Base-by-base conservation (phyloP, 23 tunicate species). In the Clavelina lepadiformis region DNA sequence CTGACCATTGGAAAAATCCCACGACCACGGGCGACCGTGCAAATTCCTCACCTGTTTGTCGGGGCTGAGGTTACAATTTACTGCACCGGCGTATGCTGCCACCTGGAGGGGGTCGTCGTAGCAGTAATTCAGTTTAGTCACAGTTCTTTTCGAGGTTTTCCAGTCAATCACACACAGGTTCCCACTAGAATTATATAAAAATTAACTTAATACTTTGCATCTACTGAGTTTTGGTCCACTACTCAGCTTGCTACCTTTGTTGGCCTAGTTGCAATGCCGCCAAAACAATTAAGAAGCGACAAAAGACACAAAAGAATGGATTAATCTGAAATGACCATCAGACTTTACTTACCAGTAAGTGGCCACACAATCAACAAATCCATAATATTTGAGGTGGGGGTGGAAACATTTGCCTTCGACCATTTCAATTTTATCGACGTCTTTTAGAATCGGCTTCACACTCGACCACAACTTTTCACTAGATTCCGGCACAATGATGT, bases 101-200 rank as follows among this genome's bases (percentile, higher is more conserved):
- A 88, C 78, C 47, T 88, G 96, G 44, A 73, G 18, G 2, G 96
- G 96, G 56, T 80, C 96, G 35, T 80, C 88, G 46, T 79, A 88
- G 57, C 87, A 88, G 37, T 88, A 72, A 3, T 68, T 60, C 38
- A 88, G 50, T 18, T 47, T 44, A 19, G 61, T 46, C 25, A 66
- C 55, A 1, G 18, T 29, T 68, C 80, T 88, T 30, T 59, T 5
- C 7, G 88, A 73, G 1, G 82, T 82, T 46, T 88, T 88, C 96
- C 96, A 88, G 38, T 88, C 96, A n/a, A 88, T 58, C 5, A 69
- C 22, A 44, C 88, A 80, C 47, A 68, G 31, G 6, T 61, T 29
- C 35, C 73, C 72, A 11, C 87, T 80, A 53, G 1, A 46, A 61
- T 1, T 8, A 38, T 19, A 20, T 11, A 8, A 65, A 32, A 30